Percentiles rank a stretch among this genome's conserved stretches.
phyloP scores from a whole-genome alignment of 2,888 invertebrate genomes.

The Acanthacorydalis orientalis region DNA sequence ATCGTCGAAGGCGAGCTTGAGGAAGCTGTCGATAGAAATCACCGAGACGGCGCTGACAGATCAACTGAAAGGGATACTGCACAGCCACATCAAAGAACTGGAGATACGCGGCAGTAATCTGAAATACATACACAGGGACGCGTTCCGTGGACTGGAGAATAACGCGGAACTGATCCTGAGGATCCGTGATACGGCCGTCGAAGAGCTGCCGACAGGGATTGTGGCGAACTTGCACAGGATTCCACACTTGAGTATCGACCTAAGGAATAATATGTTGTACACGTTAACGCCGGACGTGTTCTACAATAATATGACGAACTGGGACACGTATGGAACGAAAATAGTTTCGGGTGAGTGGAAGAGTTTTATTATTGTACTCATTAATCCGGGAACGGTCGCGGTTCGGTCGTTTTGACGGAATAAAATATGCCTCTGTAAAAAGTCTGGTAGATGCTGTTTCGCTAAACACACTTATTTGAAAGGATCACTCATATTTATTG shows the following conservation, averaged over 20 bases:
- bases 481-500: no score
- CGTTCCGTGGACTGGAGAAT: constrained; percentile 55
- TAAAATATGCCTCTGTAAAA: no score
- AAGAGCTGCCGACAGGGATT: constrained; percentile 62
- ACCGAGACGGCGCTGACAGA: constrained; percentile 55
- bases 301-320: constrained; percentile 70
- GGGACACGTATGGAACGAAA: constrained; percentile 81
- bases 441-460: no score
- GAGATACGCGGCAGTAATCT: constrained; percentile 65
- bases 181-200: constrained; percentile 61
- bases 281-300: constrained; percentile 69
- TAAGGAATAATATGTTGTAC: constrained; percentile 64
- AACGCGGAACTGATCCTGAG: constrained; percentile 61
- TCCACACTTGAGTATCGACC: constrained; percentile 65
- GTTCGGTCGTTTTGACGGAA: no score
- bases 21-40: constrained; percentile 59
- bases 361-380: not conserved
- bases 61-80: constrained; percentile 60
- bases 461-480: no score
- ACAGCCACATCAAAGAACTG: constrained; percentile 60
- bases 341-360: constrained; percentile 52
- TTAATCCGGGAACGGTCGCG: no score
- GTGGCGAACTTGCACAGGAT: constrained; percentile 62
- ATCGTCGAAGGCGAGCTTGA: constrained; percentile 51
- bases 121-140: constrained; percentile 54